Evolutionary conservation across 2,888 invertebrate species (phyloP).

Genomic region (Chrysolina americana): DNA sequence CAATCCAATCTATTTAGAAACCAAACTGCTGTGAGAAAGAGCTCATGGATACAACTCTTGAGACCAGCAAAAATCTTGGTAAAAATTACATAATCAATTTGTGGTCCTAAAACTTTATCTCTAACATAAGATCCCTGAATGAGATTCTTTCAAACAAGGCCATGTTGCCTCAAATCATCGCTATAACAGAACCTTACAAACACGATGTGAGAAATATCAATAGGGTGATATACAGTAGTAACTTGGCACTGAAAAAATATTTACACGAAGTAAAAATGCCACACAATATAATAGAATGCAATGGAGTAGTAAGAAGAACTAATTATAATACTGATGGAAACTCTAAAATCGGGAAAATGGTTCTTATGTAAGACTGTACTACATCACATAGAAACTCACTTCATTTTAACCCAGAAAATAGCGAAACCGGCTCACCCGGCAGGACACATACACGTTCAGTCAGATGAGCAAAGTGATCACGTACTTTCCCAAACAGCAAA

Average conservation of each 20-base stretch:
- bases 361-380: constrained; percentile 1
- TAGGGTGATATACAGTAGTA: constrained; percentile 13
- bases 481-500: not conserved
- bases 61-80: not conserved
- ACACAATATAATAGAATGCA: constrained; percentile 22
- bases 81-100: constrained; percentile 16
- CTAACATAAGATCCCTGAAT: constrained; percentile 10
- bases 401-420: not conserved
- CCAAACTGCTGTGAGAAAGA: constrained; percentile 11
- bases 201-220: constrained; percentile 22
- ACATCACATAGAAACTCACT: not conserved
- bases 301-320: not conserved
- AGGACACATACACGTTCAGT: not conserved
- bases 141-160: constrained; percentile 9
- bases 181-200: constrained; percentile 26
- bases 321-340: not conserved
- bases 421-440: not conserved
- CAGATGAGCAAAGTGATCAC: constrained; percentile 19
- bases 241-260: constrained; percentile 19
- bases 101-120: constrained; percentile 7
- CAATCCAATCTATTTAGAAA: constrained; percentile 20
- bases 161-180: constrained; percentile 10
- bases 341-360: not conserved
- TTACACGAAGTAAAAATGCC: constrained; percentile 11
- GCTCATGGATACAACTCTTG: constrained; percentile 4